These are phyloP conservation scores for Stomatorhinus walkeri DNA, from an alignment of 2,797 vertebrate species.

Conservation along the genomic window DNA sequence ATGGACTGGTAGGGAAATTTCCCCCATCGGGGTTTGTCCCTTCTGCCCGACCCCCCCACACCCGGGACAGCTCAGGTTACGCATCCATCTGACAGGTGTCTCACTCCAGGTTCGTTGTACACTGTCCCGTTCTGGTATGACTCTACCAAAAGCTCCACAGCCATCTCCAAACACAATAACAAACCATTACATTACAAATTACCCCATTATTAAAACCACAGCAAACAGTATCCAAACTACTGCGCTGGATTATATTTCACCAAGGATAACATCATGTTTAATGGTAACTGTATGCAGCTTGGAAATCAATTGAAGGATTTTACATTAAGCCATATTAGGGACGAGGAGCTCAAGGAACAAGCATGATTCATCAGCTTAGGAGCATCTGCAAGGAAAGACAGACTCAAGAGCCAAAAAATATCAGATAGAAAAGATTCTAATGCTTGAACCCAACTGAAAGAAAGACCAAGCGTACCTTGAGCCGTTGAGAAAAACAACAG, in stretches of 20 bases:
- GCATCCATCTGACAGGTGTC: not conserved
- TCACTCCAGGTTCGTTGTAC: not conserved
- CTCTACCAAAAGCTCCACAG: not conserved
- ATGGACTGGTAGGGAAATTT: not conserved
- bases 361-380: not conserved
- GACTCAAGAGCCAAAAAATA: not conserved
- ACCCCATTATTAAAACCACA: not conserved
- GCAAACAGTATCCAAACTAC: not conserved
- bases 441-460: not conserved
- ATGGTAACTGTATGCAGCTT: not conserved
- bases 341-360: not conserved
- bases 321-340: not conserved
- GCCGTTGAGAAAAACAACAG: not conserved
- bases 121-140: not conserved
- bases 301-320: not conserved
- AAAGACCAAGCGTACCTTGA: not conserved
- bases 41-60: not conserved
- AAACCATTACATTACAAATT: not conserved
- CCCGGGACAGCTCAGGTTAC: not conserved
- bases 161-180: not conserved
- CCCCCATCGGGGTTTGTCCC: not conserved
- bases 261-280: not conserved
- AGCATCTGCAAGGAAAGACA: not conserved
- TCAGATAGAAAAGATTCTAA: not conserved
- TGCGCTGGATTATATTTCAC: not conserved